Base-by-base conservation (phyloP, 1,140 invertebrate species). In the Habropoda laboriosa region DNA sequence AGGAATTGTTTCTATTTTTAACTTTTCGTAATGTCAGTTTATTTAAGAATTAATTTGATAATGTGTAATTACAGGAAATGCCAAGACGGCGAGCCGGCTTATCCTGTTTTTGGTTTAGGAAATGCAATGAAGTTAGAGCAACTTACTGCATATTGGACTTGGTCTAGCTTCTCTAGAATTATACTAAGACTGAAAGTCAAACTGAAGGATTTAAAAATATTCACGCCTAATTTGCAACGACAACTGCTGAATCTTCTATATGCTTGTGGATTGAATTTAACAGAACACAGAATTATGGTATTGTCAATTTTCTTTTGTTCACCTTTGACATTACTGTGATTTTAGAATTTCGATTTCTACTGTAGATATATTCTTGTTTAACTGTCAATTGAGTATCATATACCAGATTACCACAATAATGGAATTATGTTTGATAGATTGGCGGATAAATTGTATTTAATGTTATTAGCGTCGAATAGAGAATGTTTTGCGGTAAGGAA, bases 21-120 rank as follows among this genome's bases (percentile, higher is more conserved):
- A n/a, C n/a, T n/a, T n/a, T n/a, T n/a, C n/a, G n/a, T n/a, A n/a
- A n/a, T n/a, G n/a, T n/a, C n/a, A n/a, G n/a, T n/a, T n/a, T n/a
- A n/a, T n/a, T n/a, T n/a, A n/a, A n/a, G 7, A 16, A 45, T 10
- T 13, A 6, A 45, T 45, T 45, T 45, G 8, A 21, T 24, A 47
- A 35, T 64, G 32, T 58, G 24, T 38, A 53, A 76, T 83, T 73
- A 55, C 86, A 96, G 96, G 86, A 95, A 95, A 84, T 97, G 96
- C 89, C 93, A 95, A 89, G 91, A 94, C 83, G 96, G 96, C 87
- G 93, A 95, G 82, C 93, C 96, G 77, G 94, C 94, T 45, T 97
- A 96, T 93, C 92, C 94, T 58, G 95, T 95, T n/a, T 96, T 96
- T 89, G 94, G 95, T 88, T 91, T 97, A 76, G 94, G 95, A 81